Evolutionary conservation across 2,113 vertebrate species (phyloP), one percentile per base, ranked within the genome.

Genomic region (Cyphomyrus discorhynchus): DNA sequence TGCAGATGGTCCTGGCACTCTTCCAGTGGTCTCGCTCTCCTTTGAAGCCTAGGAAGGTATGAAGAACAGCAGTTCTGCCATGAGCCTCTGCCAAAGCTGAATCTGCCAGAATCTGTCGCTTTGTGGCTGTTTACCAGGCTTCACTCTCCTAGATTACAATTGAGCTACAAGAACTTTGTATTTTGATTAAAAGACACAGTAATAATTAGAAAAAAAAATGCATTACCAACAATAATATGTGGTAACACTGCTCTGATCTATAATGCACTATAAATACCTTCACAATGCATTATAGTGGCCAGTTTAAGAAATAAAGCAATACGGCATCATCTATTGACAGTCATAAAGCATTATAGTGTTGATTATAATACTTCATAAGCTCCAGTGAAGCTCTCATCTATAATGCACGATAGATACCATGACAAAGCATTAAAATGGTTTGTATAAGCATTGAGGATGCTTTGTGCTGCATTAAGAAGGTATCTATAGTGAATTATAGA

Each of bases 11-110:
- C 91, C 98, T 95, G 0, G 98, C 98, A 0, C 98, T 99, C 9
- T 97, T 94, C 98, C 98, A 99, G 94, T 99, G 97, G 92, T 99
- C 98, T 21, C 98, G 91, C 93, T 99, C 98, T 0, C 98, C 98
- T 94, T 99, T 99, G 93, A 99, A 99, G 24, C 98, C 98, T 99
- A 46, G 87, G 35, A 9, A 17, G 39, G 87, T 31, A 31, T 13
- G 15, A 21, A 91, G 53, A 11, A 24, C 4, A 35, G 11, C 50
- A 27, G 19, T 9, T 19, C 45, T 42, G 39, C 35, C 21, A 66
- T 31, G 62, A n/a, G 88, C 3, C 49, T 47, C 9, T 31, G 62
- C 39, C 66, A 45, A 24, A 35, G 52, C 31, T n/a, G 31, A 42
- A 42, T 80, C 35, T 39, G 35, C 31, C 35, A 4, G 53, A 45